phyloP scores from a whole-genome alignment of 2,113 vertebrate genomes.

The Pachypanchax playfairii region DNA sequence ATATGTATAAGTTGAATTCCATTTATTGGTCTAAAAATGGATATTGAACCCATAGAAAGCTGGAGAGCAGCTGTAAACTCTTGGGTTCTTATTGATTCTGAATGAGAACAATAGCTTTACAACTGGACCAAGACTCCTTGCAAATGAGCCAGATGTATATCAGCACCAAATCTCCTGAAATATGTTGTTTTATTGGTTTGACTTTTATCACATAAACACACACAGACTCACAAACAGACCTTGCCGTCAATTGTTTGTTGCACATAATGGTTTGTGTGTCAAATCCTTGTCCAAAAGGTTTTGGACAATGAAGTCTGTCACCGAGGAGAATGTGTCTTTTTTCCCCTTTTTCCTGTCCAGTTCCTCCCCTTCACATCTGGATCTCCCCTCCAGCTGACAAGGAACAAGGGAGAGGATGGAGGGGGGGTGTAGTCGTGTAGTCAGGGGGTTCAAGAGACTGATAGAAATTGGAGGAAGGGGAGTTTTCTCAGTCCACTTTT shows the following conservation, averaged over 20 bases:
- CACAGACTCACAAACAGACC: conserved; percentile 28
- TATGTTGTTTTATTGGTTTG: conserved; percentile 63
- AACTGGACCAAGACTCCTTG: conserved; percentile 35
- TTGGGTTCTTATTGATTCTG: conserved; percentile 55
- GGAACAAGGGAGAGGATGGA: conserved; percentile 70
- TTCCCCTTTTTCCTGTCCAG: conserved; percentile 56
- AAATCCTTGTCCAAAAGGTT: conserved; percentile 50
- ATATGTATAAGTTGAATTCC: neutral
- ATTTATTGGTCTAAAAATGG: neutral
- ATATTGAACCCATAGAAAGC: neutral
- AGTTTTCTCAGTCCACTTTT: conserved; percentile 28
- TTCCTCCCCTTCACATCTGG: conserved; percentile 70
- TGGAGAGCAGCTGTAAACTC: neutral
- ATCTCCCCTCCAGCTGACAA: conserved; percentile 72
- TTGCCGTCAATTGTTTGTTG: conserved; percentile 66
- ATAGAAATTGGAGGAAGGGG: conserved; percentile 54
- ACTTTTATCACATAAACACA: conserved; percentile 29
- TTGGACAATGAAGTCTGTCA: conserved; percentile 68
- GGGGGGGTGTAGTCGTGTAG: conserved; percentile 32
- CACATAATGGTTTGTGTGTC: conserved; percentile 63
- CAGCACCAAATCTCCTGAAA: conserved; percentile 54
- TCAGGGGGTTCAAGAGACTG: conserved; percentile 1
- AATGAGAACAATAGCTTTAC: conserved; percentile 55
- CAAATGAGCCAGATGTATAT: conserved; percentile 56
- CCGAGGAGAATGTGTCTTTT: conserved; percentile 55